phyloP scores from a whole-genome alignment of 2,797 vertebrate genomes.

The Amniataba percoides region DNA sequence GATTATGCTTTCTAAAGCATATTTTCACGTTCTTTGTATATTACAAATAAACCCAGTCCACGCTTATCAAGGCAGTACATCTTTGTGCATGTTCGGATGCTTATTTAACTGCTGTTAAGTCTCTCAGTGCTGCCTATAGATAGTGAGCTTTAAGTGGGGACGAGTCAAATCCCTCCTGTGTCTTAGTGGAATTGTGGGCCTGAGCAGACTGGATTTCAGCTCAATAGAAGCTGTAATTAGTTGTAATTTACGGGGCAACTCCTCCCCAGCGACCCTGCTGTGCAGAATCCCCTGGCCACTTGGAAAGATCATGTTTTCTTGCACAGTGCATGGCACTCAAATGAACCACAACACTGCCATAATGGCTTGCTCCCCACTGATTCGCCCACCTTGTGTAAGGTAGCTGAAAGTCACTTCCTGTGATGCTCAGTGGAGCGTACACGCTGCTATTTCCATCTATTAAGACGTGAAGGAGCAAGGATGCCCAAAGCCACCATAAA shows the following conservation, averaged over 20 bases:
- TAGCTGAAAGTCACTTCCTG: conserved; percentile 88
- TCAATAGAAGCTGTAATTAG: conserved; percentile 86
- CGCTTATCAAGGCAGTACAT: conserved; percentile 26
- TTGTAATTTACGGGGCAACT: conserved; percentile 85
- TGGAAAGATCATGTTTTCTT: conserved; percentile 84
- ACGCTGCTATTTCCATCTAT: conserved; percentile 90
- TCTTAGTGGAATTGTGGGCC: conserved; percentile 72
- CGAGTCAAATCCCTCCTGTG: conserved; percentile 74
- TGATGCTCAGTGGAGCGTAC: conserved; percentile 85
- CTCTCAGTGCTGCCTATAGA: conserved; percentile 58
- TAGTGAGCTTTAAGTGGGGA: conserved; percentile 62
- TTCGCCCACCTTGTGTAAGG: conserved; percentile 90
- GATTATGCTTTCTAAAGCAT: not conserved
- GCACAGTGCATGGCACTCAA: conserved; percentile 82
- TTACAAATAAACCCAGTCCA: not conserved
- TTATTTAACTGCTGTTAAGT: conserved; percentile 59
- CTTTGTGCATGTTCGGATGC: conserved; percentile 20
- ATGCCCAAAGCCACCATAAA: conserved; percentile 69
- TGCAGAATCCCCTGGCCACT: conserved; percentile 83
- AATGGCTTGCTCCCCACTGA: conserved; percentile 86
- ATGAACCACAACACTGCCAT: conserved; percentile 85
- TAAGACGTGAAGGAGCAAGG: conserved; percentile 85
- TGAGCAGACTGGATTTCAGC: conserved; percentile 76
- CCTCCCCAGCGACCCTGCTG: conserved; percentile 81
- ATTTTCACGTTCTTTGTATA: not conserved